phyloP scores from a whole-genome alignment of 1,140 invertebrate genomes.

The Bombus turneri region DNA sequence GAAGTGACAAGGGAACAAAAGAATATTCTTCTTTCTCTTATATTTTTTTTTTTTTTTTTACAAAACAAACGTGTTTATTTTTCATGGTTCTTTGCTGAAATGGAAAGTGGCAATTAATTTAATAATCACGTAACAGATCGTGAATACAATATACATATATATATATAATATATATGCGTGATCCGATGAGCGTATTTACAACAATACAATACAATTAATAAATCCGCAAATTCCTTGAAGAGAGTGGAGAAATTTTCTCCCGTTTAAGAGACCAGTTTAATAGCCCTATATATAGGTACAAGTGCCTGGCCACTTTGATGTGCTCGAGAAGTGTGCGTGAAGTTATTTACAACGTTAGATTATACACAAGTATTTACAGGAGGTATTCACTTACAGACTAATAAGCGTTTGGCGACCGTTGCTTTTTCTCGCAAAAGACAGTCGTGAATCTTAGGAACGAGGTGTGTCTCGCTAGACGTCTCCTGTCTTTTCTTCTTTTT shows the following conservation, averaged over 20 bases:
- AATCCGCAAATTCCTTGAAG: constrained; percentile 40
- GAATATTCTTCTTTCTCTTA: constrained; percentile 12
- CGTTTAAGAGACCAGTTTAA: constrained; percentile 16
- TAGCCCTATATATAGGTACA: constrained; percentile 10
- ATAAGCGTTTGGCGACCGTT: constrained; percentile 81
- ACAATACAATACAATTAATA: constrained; percentile 66
- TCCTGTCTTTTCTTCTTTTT: neutral
- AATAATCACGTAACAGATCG: constrained; percentile 67
- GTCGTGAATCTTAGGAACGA: constrained; percentile 81
- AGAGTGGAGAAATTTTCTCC: constrained; percentile 30
- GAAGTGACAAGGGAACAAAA: constrained; percentile 8
- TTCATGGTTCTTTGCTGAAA: constrained; percentile 67
- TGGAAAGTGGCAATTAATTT: constrained; percentile 71
- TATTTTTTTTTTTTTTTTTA: constrained; percentile 48
- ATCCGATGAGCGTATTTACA: constrained; percentile 72
- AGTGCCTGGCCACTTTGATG: constrained; percentile 43
- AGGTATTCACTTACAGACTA: constrained; percentile 78
- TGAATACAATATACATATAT: constrained; percentile 55
- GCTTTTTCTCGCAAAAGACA: constrained; percentile 63
- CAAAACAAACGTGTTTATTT: constrained; percentile 72
- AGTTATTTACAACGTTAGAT: constrained; percentile 80
- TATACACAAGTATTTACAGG: constrained; percentile 78
- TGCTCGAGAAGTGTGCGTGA: constrained; percentile 66
- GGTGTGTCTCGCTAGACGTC: constrained; percentile 70
- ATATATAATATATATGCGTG: constrained; percentile 26